Evolutionary conservation across 2,888 invertebrate genomes (phyloP), one percentile per base, ranked within the genome.

Genomic region (Ectemnius lituratus): DNA sequence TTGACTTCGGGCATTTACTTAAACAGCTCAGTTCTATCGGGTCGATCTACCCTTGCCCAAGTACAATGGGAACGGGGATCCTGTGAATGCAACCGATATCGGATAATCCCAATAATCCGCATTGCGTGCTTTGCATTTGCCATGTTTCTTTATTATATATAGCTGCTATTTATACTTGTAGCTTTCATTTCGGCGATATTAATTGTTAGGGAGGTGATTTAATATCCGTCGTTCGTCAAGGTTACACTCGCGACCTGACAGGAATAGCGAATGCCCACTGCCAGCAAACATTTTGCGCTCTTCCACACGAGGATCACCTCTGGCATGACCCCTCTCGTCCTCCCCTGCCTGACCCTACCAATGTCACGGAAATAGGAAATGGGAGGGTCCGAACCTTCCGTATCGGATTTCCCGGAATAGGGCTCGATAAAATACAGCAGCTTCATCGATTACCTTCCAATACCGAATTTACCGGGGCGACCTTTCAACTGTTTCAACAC

Each of bases 131-230:
- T 20, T 20, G 8, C 37, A 4, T 37, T 4, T 37, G 6, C 37
- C 6, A 6, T 37, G 2, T 37, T 8, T 37, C 37, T 37, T 37
- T 37, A 37, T 37, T 37, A 37, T 4, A 6, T 6, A 37, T 4
- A 37, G 47, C 61, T 23, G 61, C 67, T 66, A 78, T 78, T 74
- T 78, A 74, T 68, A 76, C 60, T 0, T 5, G 1, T 49, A 49
- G 49, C 37, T 49, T 11, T 23, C 23, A 23, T 23, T 23, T 23
- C 2, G 23, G 16, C 46, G 70, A 70, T 78, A 78, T 78, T 78
- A 77, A 78, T 78, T 77, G 69, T 71, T 66, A 62, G 71, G 57
- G 45, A 66, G 61, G 73, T 68, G 77, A 78, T 78, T 78, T 71
- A 74, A 71, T 72, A 74, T 64, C 49, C 58, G 64, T 61, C 74